Conservation (phyloP, 2,797 vertebrate genomes). For the Cygnus olor region DNA sequence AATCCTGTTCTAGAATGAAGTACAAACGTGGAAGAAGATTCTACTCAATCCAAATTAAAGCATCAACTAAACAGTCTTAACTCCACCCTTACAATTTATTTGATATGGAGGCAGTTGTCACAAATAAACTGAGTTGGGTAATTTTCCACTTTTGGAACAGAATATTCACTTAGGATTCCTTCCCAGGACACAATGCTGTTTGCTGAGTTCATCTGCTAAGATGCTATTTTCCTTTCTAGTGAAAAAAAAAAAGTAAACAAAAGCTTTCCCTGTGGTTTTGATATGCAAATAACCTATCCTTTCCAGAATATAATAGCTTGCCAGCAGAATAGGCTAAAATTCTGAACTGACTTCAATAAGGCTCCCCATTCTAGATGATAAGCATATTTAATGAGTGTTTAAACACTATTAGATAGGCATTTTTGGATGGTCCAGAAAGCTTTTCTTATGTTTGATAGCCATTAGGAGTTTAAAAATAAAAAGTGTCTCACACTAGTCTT, state of each 20-base stretch:
- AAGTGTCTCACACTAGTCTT: background rate
- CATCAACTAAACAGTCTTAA: background rate
- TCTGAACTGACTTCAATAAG: background rate
- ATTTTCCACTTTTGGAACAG: background rate
- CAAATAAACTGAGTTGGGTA: background rate
- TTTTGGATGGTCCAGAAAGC: background rate
- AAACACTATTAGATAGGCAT: background rate
- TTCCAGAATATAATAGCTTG: slow-evolving; percentile 6
- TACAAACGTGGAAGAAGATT: background rate
- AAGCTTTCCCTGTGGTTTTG: background rate
- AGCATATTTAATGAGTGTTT: slow-evolving; percentile 18
- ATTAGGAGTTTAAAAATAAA: background rate
- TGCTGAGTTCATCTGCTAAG: background rate
- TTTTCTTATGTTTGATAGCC: background rate
- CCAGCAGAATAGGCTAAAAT: background rate
- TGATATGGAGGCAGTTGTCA: background rate
- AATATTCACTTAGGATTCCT: background rate
- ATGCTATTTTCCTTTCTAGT: background rate
- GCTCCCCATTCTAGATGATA: background rate
- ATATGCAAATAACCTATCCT: background rate
- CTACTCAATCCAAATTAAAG: background rate
- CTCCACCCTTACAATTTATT: background rate
- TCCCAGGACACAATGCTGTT: background rate
- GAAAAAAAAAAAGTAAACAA: background rate
- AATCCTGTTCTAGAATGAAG: background rate